Evolutionary conservation across 2,888 invertebrate genomes (phyloP), one percentile per base, ranked within the genome.

Genomic region (Drosophila buzzatii): DNA sequence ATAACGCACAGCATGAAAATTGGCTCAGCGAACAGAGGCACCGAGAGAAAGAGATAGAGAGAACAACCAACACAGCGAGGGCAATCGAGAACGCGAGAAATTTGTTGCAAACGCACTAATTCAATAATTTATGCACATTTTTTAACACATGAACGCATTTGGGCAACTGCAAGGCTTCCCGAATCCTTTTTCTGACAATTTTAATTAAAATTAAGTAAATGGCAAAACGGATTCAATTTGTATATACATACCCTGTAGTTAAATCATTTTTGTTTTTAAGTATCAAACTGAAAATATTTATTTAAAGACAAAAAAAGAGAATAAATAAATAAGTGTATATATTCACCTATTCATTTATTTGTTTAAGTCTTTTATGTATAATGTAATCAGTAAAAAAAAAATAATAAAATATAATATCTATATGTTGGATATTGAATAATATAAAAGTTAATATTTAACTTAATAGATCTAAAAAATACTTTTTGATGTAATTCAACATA

Each of bases 51-150:
- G 18, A 65, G 20, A 64, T 51, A 67, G 52, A 44, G 20, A 27
- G 37, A 59, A 23, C 16, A 14, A 10, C 57, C 53, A 31, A 16
- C 10, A 27, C 23, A 23, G 41, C 18, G 33, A 65, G 41, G 53
- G 53, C 35, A 37, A 53, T 35, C 35, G 41, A 16, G 41, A 60
- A 47, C 42, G 53, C 61, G 59, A 49, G 55, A 69, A 70, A 66
- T 77, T 79, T 60, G 69, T 74, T 71, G 80, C 73, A 81, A 82
- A 77, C 76, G 78, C 74, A 85, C 85, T 90, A 90, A 89, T 90
- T 89, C 89, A 89, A 87, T 90, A 90, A 90, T 89, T 90, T 90
- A 90, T 89, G 90, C 85, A 82, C 83, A 87, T 90, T 89, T 87
- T 89, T 83, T 73, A 81, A 79, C 77, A 73, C 84, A 80, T 84